Conservation (phyloP, 2,888 invertebrate species). For the Leuctra nigra region DNA sequence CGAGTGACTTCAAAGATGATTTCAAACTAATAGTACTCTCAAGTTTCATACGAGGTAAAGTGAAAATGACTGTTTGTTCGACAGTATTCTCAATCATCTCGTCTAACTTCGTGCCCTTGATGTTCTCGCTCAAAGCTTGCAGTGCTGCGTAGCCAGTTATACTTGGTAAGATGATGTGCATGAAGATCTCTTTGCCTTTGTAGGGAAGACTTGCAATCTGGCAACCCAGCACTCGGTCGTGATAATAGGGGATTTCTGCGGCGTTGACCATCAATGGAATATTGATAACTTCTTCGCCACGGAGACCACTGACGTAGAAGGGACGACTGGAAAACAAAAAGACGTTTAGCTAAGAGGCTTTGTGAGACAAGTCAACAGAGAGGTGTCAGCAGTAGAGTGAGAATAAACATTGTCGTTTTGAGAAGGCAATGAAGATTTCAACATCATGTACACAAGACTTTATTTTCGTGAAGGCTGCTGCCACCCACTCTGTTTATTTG, state of each 20-base stretch:
- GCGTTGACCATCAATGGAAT: conserved; percentile 63
- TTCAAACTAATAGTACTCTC: conserved; percentile 51
- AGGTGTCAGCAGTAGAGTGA: too few relatives aligned
- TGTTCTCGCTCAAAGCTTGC: conserved; percentile 42
- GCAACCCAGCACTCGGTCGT: conserved; percentile 45
- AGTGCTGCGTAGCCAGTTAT: conserved; percentile 44
- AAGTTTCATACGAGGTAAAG: conserved; percentile 52
- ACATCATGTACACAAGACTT: too few relatives aligned
- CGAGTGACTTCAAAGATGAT: conserved; percentile 48
- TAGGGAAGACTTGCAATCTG: conserved; percentile 65
- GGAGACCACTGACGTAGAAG: conserved; percentile 43
- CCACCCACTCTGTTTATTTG: too few relatives aligned
- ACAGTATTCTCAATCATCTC: conserved; percentile 44
- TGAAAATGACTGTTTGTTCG: conserved; percentile 47
- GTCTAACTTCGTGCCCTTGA: conserved; percentile 47
- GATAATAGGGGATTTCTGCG: conserved; percentile 51
- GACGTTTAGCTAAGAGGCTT: too few relatives aligned
- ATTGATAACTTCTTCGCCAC: conserved; percentile 23
- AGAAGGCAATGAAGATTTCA: too few relatives aligned
- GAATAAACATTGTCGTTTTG: too few relatives aligned
- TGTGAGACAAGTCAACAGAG: too few relatives aligned
- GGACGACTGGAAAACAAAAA: conserved; percentile 42
- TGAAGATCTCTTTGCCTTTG: conserved; percentile 51
- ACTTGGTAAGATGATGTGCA: conserved; percentile 61
- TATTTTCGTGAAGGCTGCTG: too few relatives aligned